Conservation (phyloP, 2,113 vertebrate genomes). For the Lucifuga dentata region DNA sequence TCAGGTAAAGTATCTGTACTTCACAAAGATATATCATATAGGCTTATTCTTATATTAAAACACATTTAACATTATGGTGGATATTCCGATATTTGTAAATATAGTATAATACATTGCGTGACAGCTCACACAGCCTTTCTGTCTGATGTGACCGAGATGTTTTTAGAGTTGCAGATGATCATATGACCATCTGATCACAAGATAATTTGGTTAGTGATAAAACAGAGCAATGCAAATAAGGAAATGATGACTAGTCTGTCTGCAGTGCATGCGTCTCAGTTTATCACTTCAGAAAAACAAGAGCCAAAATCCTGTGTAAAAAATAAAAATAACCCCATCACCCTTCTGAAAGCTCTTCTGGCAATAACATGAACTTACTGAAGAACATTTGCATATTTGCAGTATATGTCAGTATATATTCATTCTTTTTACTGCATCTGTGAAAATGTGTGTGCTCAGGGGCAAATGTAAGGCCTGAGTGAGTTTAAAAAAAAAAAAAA, state of each 20-base stretch:
- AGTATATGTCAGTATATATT: slow-evolving; percentile 12
- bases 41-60: background rate
- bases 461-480: background rate
- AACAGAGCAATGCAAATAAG: slow-evolving; percentile 34
- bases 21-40: no score
- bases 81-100: background rate
- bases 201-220: slow-evolving; percentile 12
- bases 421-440: no score
- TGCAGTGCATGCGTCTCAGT: background rate
- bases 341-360: slow-evolving; percentile 23
- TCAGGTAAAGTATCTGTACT: background rate
- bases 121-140: slow-evolving; percentile 2
- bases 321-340: slow-evolving; percentile 22
- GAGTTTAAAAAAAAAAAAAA: slow-evolving; percentile 57
- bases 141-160: background rate
- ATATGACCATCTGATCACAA: slow-evolving; percentile 11
- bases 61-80: background rate
- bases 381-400: background rate
- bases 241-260: slow-evolving; percentile 27
- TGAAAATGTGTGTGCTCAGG: background rate
- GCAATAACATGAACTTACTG: slow-evolving; percentile 3
- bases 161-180: slow-evolving; percentile 1
- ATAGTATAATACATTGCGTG: background rate
- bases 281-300: slow-evolving; percentile 2
- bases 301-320: background rate